Evolutionary conservation across 2,888 invertebrate genomes (phyloP).

Genomic region (Mystacides longicornis): DNA sequence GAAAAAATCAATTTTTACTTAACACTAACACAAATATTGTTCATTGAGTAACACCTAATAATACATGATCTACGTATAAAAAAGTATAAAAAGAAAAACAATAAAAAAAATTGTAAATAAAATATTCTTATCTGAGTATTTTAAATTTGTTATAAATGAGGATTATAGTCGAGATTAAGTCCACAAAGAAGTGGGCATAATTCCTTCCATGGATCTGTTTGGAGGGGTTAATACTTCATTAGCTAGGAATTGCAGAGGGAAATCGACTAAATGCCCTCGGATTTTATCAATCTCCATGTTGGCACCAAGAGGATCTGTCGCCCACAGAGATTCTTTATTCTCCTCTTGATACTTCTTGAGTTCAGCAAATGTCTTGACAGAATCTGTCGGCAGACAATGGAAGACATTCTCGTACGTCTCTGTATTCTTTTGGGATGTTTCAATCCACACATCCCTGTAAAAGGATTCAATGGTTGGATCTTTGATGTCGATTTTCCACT

Average conservation of each 20-base stretch:
- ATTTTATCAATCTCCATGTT: slow-evolving; percentile 66
- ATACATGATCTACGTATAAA: no score
- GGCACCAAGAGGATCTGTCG: slow-evolving; percentile 65
- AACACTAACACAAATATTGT: no score
- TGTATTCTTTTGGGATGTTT: slow-evolving; percentile 75
- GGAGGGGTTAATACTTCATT: slow-evolving; percentile 80
- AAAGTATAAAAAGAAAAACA: neutral
- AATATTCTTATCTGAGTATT: neutral
- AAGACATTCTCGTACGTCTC: slow-evolving; percentile 89
- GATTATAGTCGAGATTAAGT: slow-evolving; percentile 48
- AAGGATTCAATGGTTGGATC: slow-evolving; percentile 80
- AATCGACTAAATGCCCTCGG: slow-evolving; percentile 78
- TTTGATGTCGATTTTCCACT: slow-evolving; percentile 53
- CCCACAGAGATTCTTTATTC: slow-evolving; percentile 55
- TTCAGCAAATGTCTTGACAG: slow-evolving; percentile 68
- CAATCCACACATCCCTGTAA: slow-evolving; percentile 78
- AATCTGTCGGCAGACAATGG: slow-evolving; percentile 82
- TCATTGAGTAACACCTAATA: no score
- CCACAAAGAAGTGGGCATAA: slow-evolving; percentile 90
- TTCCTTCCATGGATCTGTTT: slow-evolving; percentile 77
- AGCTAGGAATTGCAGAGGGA: slow-evolving; percentile 85
- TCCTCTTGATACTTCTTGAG: slow-evolving; percentile 71
- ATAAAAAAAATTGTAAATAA: neutral
- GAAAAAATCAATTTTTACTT: no score
- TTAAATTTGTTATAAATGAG: neutral